These are phyloP conservation scores for Myrmecobius fasciatus DNA, from an alignment of 2,113 vertebrate genomes.

Conservation along the genomic window DNA sequence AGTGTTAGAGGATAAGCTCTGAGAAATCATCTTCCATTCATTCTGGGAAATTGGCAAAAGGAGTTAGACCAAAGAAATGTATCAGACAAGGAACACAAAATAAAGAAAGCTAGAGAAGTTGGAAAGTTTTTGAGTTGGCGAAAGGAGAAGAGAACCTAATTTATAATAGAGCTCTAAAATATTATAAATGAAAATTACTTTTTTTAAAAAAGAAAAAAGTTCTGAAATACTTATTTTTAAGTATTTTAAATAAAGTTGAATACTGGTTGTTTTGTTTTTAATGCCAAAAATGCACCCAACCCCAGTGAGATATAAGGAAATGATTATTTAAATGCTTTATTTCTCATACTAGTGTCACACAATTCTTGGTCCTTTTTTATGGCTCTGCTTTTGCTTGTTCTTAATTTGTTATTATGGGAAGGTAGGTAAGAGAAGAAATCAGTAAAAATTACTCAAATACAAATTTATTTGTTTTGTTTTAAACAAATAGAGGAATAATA, in stretches of 20 bases:
- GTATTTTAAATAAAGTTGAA: not conserved
- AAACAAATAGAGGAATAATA: not conserved
- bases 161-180: not conserved
- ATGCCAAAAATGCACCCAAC: not conserved
- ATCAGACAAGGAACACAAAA: not conserved
- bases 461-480: not conserved
- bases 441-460: not conserved
- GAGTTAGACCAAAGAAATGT: not conserved
- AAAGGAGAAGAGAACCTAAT: not conserved
- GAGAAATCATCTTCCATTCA: not conserved
- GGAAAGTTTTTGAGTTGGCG: not conserved
- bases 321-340: fast-evolving
- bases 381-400: not conserved
- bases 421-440: not conserved
- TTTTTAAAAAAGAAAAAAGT: not conserved
- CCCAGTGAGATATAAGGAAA: not conserved
- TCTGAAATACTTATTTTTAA: not conserved
- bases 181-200: not conserved
- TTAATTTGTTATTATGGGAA: not conserved
- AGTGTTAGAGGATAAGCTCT: not conserved
- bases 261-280: not conserved
- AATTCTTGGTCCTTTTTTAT: fast-evolving
- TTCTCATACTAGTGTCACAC: not conserved
- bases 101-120: not conserved
- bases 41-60: not conserved